phyloP scores from a whole-genome alignment of 2,113 vertebrate genomes.

The Oplegnathus fasciatus region DNA sequence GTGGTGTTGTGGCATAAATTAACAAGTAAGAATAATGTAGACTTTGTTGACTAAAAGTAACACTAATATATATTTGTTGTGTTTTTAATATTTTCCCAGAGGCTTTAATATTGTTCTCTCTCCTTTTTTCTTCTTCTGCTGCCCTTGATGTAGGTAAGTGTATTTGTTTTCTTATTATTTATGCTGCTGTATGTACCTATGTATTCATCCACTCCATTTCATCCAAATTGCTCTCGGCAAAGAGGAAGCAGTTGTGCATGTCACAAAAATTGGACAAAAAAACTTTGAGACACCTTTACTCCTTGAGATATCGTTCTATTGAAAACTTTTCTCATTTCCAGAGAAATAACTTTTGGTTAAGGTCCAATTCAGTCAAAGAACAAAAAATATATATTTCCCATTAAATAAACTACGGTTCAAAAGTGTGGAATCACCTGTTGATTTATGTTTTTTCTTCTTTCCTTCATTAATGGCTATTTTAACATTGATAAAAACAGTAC shows the following conservation, averaged over 20 bases:
- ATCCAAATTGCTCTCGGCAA: conserved; percentile 43
- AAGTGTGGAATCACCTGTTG: no score
- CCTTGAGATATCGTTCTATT: neutral
- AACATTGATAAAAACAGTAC: no score
- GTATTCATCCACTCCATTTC: conserved; percentile 47
- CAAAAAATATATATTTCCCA: neutral
- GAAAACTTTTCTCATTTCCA: neutral
- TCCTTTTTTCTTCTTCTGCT: conserved; percentile 26
- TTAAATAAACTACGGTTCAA: neutral
- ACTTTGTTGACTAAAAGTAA: conserved; percentile 29
- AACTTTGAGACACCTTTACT: neutral
- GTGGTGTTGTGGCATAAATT: conserved; percentile 13
- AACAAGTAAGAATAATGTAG: neutral
- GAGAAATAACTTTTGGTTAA: neutral
- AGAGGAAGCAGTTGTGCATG: conserved; percentile 24
- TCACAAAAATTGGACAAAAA: neutral
- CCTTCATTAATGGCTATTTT: no score
- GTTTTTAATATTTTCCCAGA: conserved; percentile 28
- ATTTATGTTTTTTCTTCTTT: no score
- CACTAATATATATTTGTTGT: conserved; percentile 24
- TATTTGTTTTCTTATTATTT: conserved; percentile 44
- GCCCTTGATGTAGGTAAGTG: conserved; percentile 70
- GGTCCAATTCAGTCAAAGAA: neutral
- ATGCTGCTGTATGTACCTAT: conserved; percentile 7
- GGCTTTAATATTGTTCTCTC: conserved; percentile 36